Conservation (phyloP, 2,797 vertebrate genomes). For the Pipistrellus nathusii region DNA sequence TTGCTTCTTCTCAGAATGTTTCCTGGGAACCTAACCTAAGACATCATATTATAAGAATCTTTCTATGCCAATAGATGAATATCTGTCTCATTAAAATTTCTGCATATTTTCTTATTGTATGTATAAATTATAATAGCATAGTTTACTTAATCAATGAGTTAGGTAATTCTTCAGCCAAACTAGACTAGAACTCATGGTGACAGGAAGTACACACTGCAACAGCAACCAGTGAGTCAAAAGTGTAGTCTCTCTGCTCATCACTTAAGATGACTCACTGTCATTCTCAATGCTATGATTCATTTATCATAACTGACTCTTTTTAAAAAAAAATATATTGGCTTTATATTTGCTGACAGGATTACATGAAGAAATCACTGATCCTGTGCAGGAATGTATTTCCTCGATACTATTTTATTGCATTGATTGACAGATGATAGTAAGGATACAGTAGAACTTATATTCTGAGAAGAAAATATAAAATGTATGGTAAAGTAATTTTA, state of each 20-base stretch:
- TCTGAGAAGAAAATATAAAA: background rate
- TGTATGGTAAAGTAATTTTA: background rate
- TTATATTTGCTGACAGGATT: background rate
- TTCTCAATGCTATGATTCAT: background rate
- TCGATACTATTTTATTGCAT: background rate
- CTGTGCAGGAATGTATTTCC: background rate
- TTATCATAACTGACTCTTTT: background rate
- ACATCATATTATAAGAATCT: background rate
- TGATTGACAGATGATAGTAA: background rate
- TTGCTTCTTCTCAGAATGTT: background rate
- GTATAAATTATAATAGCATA: background rate
- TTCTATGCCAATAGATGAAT: background rate
- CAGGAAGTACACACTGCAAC: background rate
- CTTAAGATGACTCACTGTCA: background rate
- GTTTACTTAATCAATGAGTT: background rate
- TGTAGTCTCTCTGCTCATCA: background rate
- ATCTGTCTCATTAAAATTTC: background rate
- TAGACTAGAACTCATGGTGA: background rate
- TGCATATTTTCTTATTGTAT: background rate
- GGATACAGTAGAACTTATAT: background rate
- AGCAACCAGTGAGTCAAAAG: background rate
- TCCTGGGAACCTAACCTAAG: background rate
- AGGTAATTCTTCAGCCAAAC: background rate
- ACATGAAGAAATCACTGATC: slow-evolving; percentile 13
- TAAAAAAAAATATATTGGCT: background rate